These are phyloP conservation scores for Melanargia galathea DNA, from an alignment of 2,888 invertebrate species.

Conservation along the genomic window DNA sequence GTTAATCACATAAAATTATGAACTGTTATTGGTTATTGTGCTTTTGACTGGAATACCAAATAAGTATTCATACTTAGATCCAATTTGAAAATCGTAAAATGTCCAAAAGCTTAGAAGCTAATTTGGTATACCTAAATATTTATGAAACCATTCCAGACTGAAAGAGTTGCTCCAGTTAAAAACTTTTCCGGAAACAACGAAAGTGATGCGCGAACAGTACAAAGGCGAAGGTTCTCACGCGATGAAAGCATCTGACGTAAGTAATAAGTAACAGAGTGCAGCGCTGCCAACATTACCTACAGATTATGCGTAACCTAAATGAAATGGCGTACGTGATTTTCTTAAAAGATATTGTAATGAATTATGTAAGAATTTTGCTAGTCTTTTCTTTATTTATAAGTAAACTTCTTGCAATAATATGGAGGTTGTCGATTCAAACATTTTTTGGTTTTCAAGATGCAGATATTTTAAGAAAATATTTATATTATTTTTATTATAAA, in stretches of 20 bases:
- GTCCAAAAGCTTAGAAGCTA: too few relatives aligned
- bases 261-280: conserved; percentile 26
- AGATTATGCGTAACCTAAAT: conserved; percentile 34
- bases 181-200: conserved; percentile 50
- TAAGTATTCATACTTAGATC: too few relatives aligned
- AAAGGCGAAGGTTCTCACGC: conserved; percentile 71
- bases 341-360: conserved; percentile 14
- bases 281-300: conserved; percentile 44
- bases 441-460: background rate
- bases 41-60: too few relatives aligned
- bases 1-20: too few relatives aligned
- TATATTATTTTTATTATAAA: too few relatives aligned
- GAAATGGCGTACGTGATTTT: conserved; percentile 27
- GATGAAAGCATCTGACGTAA: conserved; percentile 73
- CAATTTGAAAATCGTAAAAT: too few relatives aligned
- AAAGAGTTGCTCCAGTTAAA: conserved; percentile 5
- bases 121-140: too few relatives aligned
- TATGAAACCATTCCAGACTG: background rate
- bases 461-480: too few relatives aligned
- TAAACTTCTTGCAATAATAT: background rate
- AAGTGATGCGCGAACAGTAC: conserved; percentile 63
- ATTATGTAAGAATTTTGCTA: conserved; percentile 2
- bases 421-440: background rate
- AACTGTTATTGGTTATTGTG: too few relatives aligned
- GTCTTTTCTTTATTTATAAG: background rate